Conservation (phyloP, 1,140 invertebrate genomes). For the Drosophila mojavensis region DNA sequence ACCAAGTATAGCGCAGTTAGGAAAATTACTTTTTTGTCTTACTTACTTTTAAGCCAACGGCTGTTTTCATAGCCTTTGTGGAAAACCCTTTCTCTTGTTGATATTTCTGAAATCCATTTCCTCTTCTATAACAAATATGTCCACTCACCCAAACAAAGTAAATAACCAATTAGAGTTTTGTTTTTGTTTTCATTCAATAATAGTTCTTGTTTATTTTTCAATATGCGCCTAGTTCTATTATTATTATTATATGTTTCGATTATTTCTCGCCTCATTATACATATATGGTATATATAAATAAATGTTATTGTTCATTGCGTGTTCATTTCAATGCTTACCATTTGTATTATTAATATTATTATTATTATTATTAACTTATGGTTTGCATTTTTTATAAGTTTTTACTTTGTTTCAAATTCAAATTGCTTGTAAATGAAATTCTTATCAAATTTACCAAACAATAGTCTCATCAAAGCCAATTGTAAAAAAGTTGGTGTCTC, state of each 20-base stretch:
- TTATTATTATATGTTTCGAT: slow-evolving; percentile 56
- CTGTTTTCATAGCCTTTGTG: no score
- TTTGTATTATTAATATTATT: slow-evolving; percentile 27
- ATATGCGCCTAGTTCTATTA: slow-evolving; percentile 81
- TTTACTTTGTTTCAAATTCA: slow-evolving; percentile 39
- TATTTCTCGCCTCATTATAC: slow-evolving; percentile 73
- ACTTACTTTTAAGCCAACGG: no score
- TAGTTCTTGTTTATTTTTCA: slow-evolving; percentile 80
- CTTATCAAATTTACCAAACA: slow-evolving; percentile 61
- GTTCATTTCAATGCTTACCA: slow-evolving; percentile 63
- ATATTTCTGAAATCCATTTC: no score
- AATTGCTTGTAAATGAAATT: slow-evolving; percentile 74
- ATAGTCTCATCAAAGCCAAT: slow-evolving; percentile 68
- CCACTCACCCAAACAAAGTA: neutral
- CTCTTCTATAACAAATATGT: no score
- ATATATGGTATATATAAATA: slow-evolving; percentile 59
- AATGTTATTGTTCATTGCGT: slow-evolving; percentile 70
- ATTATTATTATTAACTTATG: slow-evolving; percentile 1
- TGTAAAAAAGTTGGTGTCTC: slow-evolving; percentile 50
- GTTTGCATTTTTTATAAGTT: neutral
- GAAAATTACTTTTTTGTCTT: no score
- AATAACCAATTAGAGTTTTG: neutral
- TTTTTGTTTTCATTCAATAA: slow-evolving; percentile 70
- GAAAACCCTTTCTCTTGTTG: no score
- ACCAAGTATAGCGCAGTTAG: no score